Evolutionary conservation across 2,888 invertebrate species (phyloP).

Genomic region (Carpatolechia fugitivella): DNA sequence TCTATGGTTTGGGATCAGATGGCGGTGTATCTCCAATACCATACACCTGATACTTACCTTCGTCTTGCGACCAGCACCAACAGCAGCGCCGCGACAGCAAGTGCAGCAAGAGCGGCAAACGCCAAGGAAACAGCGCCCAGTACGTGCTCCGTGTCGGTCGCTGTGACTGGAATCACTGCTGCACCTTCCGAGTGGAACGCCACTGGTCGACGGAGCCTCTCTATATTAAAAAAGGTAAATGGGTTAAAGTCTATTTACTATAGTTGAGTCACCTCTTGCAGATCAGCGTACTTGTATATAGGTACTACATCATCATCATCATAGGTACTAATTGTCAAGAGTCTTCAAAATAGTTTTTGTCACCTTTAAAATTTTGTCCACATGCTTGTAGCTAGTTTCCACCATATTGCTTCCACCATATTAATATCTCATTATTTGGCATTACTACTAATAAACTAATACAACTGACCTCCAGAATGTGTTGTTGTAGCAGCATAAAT

Average conservation of each 20-base stretch:
- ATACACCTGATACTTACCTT: slow-evolving; percentile 52
- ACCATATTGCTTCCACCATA: no score
- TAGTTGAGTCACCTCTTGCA: no score
- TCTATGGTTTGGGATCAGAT: no score
- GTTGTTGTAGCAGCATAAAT: slow-evolving; percentile 88
- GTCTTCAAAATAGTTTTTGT: no score
- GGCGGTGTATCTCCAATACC: no score
- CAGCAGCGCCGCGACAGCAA: slow-evolving; percentile 65
- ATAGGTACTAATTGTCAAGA: no score
- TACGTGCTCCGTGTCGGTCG: slow-evolving; percentile 60
- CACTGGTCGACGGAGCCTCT: slow-evolving; percentile 65
- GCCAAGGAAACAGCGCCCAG: slow-evolving; percentile 68
- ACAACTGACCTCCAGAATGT: slow-evolving; percentile 81
- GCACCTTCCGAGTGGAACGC: slow-evolving; percentile 64
- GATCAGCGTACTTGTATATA: no score
- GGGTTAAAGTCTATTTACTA: slow-evolving; percentile 30
- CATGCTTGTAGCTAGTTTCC: no score
- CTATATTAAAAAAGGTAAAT: slow-evolving; percentile 32
- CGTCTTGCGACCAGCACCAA: slow-evolving; percentile 61
- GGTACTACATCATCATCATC: no score
- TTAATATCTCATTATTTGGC: no score
- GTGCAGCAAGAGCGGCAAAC: slow-evolving; percentile 65
- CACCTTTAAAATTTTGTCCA: no score
- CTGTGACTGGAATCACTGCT: slow-evolving; percentile 31
- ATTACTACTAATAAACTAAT: neutral